Conservation (phyloP, 2,797 vertebrate genomes). For the Apodemus agrarius region DNA sequence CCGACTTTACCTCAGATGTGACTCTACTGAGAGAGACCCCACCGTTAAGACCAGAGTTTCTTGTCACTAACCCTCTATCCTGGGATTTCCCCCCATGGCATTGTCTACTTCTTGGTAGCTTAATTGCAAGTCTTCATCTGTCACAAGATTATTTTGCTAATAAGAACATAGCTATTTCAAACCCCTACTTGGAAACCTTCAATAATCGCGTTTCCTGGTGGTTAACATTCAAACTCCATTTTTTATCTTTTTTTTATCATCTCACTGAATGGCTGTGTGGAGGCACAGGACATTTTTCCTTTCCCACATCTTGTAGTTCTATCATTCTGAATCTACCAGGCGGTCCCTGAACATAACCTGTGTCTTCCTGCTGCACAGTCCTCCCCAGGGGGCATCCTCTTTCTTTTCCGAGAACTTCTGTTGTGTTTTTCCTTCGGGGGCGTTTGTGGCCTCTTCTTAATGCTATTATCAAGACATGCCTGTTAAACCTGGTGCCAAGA, state of each 20-base stretch:
- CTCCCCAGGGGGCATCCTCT: neutral
- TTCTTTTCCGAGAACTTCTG: neutral
- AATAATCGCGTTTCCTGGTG: slow-evolving; percentile 5
- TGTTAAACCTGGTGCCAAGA: neutral
- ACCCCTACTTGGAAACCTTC: neutral
- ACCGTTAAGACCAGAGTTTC: slow-evolving; percentile 37
- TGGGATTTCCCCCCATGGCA: neutral
- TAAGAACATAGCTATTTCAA: slow-evolving; percentile 24
- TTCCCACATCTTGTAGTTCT: neutral
- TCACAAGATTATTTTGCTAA: neutral
- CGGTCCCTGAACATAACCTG: neutral
- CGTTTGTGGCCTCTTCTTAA: neutral
- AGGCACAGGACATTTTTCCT: neutral
- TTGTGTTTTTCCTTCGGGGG: neutral
- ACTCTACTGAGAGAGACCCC: neutral
- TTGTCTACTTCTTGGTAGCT: neutral
- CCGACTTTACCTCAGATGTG: neutral
- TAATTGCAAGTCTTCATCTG: slow-evolving; percentile 26
- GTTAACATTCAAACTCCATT: slow-evolving; percentile 37
- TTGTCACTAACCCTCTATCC: neutral
- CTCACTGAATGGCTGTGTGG: neutral
- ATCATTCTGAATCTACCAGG: neutral
- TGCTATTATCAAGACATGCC: neutral
- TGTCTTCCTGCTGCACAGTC: neutral
- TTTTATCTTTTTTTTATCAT: slow-evolving; percentile 49